Base-by-base conservation (phyloP, 2,888 invertebrate species). In the Drosophila barbarae region DNA sequence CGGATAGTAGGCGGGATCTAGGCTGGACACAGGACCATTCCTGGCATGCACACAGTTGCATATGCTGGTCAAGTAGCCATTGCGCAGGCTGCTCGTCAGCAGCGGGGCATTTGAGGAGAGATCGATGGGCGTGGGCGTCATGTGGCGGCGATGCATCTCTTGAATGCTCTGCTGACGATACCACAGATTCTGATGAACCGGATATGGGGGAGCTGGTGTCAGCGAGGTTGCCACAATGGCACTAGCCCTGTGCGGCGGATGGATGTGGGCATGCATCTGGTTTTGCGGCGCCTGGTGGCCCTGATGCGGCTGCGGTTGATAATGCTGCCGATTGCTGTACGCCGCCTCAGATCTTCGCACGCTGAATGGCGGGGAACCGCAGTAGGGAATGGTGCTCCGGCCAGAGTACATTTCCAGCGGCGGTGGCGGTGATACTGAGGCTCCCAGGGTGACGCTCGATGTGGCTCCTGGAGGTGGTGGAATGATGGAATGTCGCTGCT, bases 171-270 rank as follows among this genome's bases (percentile, higher is more conserved):
- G 94, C 77, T 95, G 95, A 1, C 93, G 91, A 69, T 93, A 92
- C 94, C 94, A 94, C 41, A 95, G 89, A 65, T 93, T 91, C 82
- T 94, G 94, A 87, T 95, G 95, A 7, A 94, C 91, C 7, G 94
- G 92, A 89, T 94, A 93, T 44, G 94, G 93, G 47, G 94, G 92
- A 15, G 92, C 91, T 3, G 86, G 84, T 1, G 75, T 86, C 57
- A 73, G 65, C 13, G 75, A 73, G 2, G 79, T 76, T 1, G 83
- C 75, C 28, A 76, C 84, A 61, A 76, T 78, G 21, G 79, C 76
- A 44, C 75, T 80, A 7, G 78, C 79, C 41, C 76, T 72, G 67
- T 74, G 75, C 15, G 69, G 79, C 13, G 71, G 83, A 73, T 83
- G 82, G 5, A 85, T 84, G 42, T 85, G 86, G 1, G 84, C 82